Evolutionary conservation across 2,797 vertebrate genomes (phyloP), one percentile per base, ranked within the genome.

Genomic region (Mustela erminea): DNA sequence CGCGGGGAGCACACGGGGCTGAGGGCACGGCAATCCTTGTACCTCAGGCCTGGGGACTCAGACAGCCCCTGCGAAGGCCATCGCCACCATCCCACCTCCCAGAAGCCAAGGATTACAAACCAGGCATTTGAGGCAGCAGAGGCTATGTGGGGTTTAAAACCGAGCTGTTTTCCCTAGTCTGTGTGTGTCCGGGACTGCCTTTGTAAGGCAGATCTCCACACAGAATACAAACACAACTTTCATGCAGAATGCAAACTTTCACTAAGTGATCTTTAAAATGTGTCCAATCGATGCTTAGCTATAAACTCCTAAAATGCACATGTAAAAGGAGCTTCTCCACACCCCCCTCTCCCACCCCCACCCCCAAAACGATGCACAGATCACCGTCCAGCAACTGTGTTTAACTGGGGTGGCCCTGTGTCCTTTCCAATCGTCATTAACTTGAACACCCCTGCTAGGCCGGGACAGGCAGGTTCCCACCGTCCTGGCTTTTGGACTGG

Each of bases 1-100:
- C 41, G 12, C 27, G 5, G 3, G 1, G 4, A 43, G 64, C 4
- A 32, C 27, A 0, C 12, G 0, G 2, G 27, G 56, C 25, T 13
- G 4, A 9, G 18, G 56, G 13, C 85, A 7, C 81, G 0, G 17
- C 46, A 23, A 13, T 17, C 43, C 23, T 11, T 46, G 25, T 21
- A 23, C 41, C 93, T 15, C 7, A n/a, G 20, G 75, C 46, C 29
- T 18, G 46, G n/a, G 62, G 12, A 49, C 70, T 7, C 58, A n/a
- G 29, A 25, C 18, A 29, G 41, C 41, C 66, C 46, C 35, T 66
- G 25, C 0, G 0, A 38, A 23, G 46, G 17, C 10, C 74, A 14
- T 0, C 29, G 14, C 75, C 75, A 23, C 52, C 54, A 18, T 1
- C 18, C 90, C 58, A 2, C 43, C 0, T 54, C 52, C 52, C 52